Evolutionary conservation across 2,797 vertebrate genomes (phyloP), one percentile per base, ranked within the genome.

Genomic region (Sitta carolinensis): DNA sequence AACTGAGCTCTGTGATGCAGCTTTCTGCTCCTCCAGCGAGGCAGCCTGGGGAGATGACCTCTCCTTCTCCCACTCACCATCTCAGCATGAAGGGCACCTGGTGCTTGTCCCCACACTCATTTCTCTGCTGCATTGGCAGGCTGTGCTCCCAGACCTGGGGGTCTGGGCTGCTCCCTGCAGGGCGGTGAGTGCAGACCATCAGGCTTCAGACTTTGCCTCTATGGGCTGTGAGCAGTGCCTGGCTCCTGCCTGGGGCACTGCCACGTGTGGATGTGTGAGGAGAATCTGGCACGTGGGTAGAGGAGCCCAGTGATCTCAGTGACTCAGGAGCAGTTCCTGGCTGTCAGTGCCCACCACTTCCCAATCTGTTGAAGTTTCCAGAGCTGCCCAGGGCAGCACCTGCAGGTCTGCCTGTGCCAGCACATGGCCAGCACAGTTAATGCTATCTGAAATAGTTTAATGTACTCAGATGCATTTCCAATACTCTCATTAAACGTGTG

Each of bases 221-320:
- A 21, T 5, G 13, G 51, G 54, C 50, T 8, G 0, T 13, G 40
- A 48, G 29, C 14, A 20, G 52, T 67, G 36, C 32, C 34, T 76
- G 79, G 25, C 42, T 75, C 50, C 32, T 73, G 32, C 40, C 47
- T 17, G 1, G 7, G n/a, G 17, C n/a, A 52, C 51, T 75, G 75
- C 22, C 2, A 9, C 1, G 0, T 5, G 1, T 30, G 51, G 55
- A 12, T 9, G 13, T 36, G 10, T 67, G 45, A 17, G 45, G n/a
- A 70, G 17, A 34, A 22, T 25, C 54, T 74, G 75, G 78, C 61
- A 77, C 2, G 0, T 20, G 52, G 38, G 29, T 29, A 45, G 59
- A 42, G 26, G 12, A 40, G 5, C 29, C 26, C 2, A 3, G 48
- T 47, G 62, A 32, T 52, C 52, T 43, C n/a, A 5, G 45, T 1